phyloP scores from a whole-genome alignment of 2,888 invertebrate genomes.

The Nephrotoma flavescens region DNA sequence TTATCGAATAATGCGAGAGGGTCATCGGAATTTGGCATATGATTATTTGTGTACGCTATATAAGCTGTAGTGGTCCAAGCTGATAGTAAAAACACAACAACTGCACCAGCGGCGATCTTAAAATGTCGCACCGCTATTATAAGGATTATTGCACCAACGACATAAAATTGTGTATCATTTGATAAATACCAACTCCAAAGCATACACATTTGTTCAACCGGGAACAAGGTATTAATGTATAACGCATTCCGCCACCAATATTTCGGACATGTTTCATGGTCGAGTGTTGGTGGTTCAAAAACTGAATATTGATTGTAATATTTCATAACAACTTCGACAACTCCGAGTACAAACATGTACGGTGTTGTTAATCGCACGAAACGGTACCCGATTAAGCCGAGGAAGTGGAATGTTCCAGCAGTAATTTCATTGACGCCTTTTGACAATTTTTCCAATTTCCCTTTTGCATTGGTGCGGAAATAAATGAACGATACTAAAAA shows the following conservation, averaged over 20 bases:
- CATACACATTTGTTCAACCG: slow-evolving; percentile 81
- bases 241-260: slow-evolving; percentile 82
- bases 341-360: slow-evolving; percentile 67
- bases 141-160: slow-evolving; percentile 65
- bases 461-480: slow-evolving; percentile 62
- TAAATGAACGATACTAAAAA: slow-evolving; percentile 73
- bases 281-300: slow-evolving; percentile 68
- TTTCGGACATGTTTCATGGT: slow-evolving; percentile 66
- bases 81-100: slow-evolving; percentile 51
- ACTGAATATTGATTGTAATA: slow-evolving; percentile 71
- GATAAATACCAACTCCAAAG: slow-evolving; percentile 84
- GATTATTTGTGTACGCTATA: slow-evolving; percentile 63
- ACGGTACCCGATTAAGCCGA: slow-evolving; percentile 61
- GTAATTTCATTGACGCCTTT: slow-evolving; percentile 48
- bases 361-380: slow-evolving; percentile 68
- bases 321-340: slow-evolving; percentile 74
- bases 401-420: slow-evolving; percentile 52
- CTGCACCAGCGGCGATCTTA: slow-evolving; percentile 52
- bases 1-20: slow-evolving; percentile 75
- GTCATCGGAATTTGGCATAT: slow-evolving; percentile 64
- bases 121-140: slow-evolving; percentile 67
- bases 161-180: slow-evolving; percentile 77
- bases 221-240: slow-evolving; percentile 74
- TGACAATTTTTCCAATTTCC: slow-evolving; percentile 49
- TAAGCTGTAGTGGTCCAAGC: slow-evolving; percentile 69